phyloP scores from a whole-genome alignment of 2,888 invertebrate genomes.

The Tanaodytes sp. region DNA sequence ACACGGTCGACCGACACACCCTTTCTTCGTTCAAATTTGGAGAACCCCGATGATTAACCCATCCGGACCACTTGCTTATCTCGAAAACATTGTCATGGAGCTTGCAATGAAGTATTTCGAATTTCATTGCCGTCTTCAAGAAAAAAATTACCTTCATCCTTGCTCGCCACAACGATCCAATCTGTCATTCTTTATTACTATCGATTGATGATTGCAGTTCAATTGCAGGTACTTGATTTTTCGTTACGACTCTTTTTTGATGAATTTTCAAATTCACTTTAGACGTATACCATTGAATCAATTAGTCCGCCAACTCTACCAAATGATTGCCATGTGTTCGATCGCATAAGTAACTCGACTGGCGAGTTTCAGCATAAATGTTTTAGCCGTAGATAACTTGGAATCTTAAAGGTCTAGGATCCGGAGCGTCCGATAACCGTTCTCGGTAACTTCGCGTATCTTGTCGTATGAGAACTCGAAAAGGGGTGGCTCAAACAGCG shows the following conservation, averaged over 20 bases:
- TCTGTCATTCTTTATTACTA: too few species aligned
- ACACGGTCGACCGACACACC: conserved; percentile 73
- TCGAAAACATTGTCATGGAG: conserved; percentile 64
- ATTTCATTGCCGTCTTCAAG: conserved; percentile 41
- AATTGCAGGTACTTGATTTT: too few species aligned
- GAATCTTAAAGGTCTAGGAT: conserved; percentile 64
- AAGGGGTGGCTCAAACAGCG: conserved; percentile 64
- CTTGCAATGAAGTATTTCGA: conserved; percentile 45
- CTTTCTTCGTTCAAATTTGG: conserved; percentile 72
- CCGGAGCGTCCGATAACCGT: conserved; percentile 68
- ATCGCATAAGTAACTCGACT: conserved; percentile 48
- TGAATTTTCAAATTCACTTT: too few species aligned
- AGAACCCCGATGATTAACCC: conserved; percentile 61
- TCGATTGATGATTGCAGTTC: too few species aligned
- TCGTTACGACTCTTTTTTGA: too few species aligned
- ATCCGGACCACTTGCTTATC: conserved; percentile 65
- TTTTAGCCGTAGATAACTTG: conserved; percentile 64
- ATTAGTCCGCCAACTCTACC: conserved; percentile 40
- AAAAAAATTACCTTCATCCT: too few species aligned
- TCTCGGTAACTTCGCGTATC: conserved; percentile 67
- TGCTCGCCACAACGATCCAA: too few species aligned
- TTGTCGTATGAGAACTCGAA: conserved; percentile 59
- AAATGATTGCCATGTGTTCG: conserved; percentile 49
- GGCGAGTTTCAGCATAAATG: conserved; percentile 66
- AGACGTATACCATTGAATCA: conserved; percentile 40